phyloP scores from a whole-genome alignment of 2,113 vertebrate genomes.

The Peromyscus leucopus region DNA sequence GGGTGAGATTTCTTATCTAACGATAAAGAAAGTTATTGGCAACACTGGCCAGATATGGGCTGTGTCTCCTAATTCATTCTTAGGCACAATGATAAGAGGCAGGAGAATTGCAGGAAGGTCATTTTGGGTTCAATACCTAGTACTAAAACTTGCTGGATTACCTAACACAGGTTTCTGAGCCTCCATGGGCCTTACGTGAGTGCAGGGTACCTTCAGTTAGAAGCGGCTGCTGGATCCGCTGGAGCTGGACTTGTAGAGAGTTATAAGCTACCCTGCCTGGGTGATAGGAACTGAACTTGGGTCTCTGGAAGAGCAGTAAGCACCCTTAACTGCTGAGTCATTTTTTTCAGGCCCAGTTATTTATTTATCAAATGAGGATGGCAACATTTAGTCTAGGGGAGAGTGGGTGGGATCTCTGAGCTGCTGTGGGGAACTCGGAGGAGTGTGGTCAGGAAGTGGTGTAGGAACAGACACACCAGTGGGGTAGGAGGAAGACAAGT shows the following conservation, averaged over 20 bases:
- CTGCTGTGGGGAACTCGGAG: not conserved
- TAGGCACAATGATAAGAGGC: not conserved
- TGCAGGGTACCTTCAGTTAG: not conserved
- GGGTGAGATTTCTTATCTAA: not conserved
- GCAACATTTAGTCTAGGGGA: not conserved
- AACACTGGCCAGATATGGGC: not conserved
- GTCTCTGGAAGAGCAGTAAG: not conserved
- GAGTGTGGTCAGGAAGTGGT: not conserved
- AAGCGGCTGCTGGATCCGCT: not conserved
- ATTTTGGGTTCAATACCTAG: not conserved
- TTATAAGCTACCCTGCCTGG: not conserved
- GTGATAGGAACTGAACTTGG: not conserved
- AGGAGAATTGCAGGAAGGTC: not conserved
- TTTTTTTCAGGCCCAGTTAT: not conserved
- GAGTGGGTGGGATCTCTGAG: not conserved
- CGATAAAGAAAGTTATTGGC: not conserved
- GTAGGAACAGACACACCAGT: not conserved
- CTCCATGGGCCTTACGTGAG: not conserved
- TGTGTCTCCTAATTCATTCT: not conserved
- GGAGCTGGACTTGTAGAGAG: not conserved
- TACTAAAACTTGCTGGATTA: not conserved
- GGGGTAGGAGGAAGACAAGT: not conserved
- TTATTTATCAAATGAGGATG: not conserved
- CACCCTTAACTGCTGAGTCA: not conserved
- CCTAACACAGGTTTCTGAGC: not conserved